Evolutionary conservation across 2,797 vertebrate genomes (phyloP).

Genomic region (Alcedo atthis): DNA sequence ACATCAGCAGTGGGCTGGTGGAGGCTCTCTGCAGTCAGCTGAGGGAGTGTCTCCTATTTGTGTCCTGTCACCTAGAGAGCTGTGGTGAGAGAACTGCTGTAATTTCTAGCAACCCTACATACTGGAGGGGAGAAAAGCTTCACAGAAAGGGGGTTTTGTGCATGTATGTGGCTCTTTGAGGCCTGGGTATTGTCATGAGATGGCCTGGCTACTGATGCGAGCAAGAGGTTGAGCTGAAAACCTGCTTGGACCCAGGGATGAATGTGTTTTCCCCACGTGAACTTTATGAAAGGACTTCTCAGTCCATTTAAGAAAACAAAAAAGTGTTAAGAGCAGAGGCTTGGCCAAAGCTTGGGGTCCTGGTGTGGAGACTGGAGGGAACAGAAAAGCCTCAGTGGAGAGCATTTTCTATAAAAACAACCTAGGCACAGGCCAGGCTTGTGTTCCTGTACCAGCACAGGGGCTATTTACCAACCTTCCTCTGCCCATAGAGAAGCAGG

Average conservation of each 20-base stretch:
- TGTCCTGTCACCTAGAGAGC: not conserved
- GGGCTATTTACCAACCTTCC: constrained; percentile 15
- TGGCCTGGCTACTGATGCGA: not conserved
- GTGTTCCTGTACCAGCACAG: not conserved
- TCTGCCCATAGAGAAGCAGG: not conserved
- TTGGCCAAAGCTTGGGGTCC: constrained; percentile 61
- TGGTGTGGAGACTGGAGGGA: not conserved
- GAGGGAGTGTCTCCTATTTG: not conserved
- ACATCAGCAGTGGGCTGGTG: not conserved
- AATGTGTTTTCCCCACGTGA: constrained; percentile 14
- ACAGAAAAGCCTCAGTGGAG: constrained; percentile 69
- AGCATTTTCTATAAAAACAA: constrained; percentile 51
- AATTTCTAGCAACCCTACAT: not conserved
- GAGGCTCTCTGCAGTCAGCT: not conserved
- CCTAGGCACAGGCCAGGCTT: constrained; percentile 45
- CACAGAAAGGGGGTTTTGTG: not conserved
- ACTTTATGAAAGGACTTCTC: constrained; percentile 65
- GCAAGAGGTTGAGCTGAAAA: not conserved
- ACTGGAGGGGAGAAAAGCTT: not conserved
- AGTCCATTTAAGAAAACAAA: constrained; percentile 66
- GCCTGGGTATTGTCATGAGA: not conserved
- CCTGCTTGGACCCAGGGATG: not conserved
- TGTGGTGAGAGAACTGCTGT: not conserved
- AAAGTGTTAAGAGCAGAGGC: constrained; percentile 64
- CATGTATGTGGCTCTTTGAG: fast-evolving